phyloP scores from a whole-genome alignment of 2,113 vertebrate genomes.

The Bufo gargarizans region DNA sequence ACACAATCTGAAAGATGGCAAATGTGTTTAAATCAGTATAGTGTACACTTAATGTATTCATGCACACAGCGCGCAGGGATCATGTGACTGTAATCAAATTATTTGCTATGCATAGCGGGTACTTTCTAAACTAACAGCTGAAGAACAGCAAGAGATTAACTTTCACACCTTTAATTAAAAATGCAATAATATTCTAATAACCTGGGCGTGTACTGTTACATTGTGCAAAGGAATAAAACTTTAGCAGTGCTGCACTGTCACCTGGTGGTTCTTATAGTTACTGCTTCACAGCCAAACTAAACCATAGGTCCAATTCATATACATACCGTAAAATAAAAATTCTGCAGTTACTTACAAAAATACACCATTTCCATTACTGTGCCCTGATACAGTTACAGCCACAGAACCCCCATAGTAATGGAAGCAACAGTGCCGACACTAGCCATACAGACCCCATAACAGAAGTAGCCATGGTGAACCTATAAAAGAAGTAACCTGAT shows the following conservation, averaged over 20 bases:
- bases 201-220: too few relatives aligned
- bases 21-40: not conserved
- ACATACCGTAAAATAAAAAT: too few relatives aligned
- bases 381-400: too few relatives aligned
- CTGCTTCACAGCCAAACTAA: not conserved
- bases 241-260: conserved; percentile 4
- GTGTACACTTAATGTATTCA: not conserved
- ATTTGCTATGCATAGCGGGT: not conserved
- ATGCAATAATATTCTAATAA: not conserved
- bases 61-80: not conserved
- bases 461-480: too few relatives aligned
- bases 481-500: too few relatives aligned
- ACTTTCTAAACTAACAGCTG: not conserved
- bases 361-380: too few relatives aligned
- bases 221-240: not conserved
- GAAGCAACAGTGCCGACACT: too few relatives aligned
- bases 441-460: too few relatives aligned
- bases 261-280: not conserved
- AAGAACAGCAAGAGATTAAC: not conserved
- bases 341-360: too few relatives aligned
- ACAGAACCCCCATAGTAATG: too few relatives aligned
- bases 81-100: not conserved
- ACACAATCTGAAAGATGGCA: not conserved
- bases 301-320: too few relatives aligned
- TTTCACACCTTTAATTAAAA: not conserved